Evolutionary conservation across 2,113 vertebrate genomes (phyloP), one percentile per base, ranked within the genome.

Genomic region (Vulpes vulpes): DNA sequence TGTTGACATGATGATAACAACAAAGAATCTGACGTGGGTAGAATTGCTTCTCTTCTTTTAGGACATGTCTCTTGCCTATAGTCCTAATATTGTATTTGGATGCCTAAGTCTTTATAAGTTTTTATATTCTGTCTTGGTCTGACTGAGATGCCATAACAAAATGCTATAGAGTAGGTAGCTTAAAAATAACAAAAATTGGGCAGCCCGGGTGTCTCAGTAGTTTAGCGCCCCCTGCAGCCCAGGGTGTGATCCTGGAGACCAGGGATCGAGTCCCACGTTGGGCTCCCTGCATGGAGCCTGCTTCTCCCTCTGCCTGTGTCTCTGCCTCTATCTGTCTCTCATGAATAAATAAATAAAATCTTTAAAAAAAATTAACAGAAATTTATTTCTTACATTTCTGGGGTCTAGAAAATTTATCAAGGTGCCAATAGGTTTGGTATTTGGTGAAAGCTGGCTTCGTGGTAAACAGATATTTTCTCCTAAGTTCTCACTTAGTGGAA

Each of bases 41-140:
- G 17, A 69, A 71, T 10, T 25, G 25, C 14, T 23, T 74, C 3
- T 80, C 19, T 79, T 19, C 62, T 53, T 89, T 49, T 16, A 65
- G 32, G 15, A 73, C 3, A 59, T 74, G 0, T 32, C 0, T 65
- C 15, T 51, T 1, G 7, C 57, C 22, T 0, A 49, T 3, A 55
- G 16, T 82, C 4, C 27, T 3, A 2, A 8, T 25, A 71, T 17
- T 32, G 23, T 3, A 10, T 22, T 57, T 11, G 1, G 67, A 9
- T 51, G 22, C 11, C 16, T 35, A 59, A 81, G 9, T 82, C 4
- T 10, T 16, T 27, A 53, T 71, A 1, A 35, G 25, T 15, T 83
- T 23, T 83, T 59, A 62, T 23, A 16, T 4, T 53, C 57, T 19
- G 30, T 79, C 59, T 35, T 7, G 1, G 1, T 53, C 60, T 23